These are phyloP conservation scores for Buphagus erythrorhynchus DNA, from an alignment of 2,797 vertebrate species.

Conservation along the genomic window DNA sequence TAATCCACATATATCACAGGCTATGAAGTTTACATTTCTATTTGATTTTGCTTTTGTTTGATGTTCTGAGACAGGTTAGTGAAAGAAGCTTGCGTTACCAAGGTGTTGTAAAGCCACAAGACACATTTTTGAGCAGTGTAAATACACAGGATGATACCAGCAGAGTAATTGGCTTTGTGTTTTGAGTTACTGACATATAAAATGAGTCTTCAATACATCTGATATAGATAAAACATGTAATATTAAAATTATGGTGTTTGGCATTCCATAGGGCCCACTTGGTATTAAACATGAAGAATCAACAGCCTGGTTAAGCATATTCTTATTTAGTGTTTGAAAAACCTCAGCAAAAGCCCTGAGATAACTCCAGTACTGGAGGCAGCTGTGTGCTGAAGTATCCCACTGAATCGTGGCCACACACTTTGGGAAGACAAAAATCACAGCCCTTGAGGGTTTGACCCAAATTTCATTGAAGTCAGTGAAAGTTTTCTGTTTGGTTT, in stretches of 20 bases:
- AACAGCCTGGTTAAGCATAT: neutral
- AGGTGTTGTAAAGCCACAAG: neutral
- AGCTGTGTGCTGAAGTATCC: neutral
- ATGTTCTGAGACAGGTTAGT: neutral
- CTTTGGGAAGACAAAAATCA: neutral
- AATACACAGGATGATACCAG: neutral
- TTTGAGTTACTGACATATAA: neutral
- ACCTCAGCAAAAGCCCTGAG: neutral
- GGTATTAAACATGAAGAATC: neutral
- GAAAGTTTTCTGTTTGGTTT: neutral
- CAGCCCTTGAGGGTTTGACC: neutral
- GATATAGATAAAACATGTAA: neutral
- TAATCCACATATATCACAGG: neutral
- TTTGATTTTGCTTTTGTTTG: neutral
- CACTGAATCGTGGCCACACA: neutral
- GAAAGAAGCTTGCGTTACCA: neutral
- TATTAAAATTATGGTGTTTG: neutral
- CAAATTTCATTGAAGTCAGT: neutral
- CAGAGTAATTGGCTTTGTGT: neutral
- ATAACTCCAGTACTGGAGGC: neutral
- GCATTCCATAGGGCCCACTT: neutral
- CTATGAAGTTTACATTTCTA: neutral
- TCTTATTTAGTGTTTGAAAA: neutral
- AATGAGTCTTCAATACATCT: neutral
- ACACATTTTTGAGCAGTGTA: neutral